Evolutionary conservation across 2,888 invertebrate genomes (phyloP).

Genomic region (Nymphalis polychloros): DNA sequence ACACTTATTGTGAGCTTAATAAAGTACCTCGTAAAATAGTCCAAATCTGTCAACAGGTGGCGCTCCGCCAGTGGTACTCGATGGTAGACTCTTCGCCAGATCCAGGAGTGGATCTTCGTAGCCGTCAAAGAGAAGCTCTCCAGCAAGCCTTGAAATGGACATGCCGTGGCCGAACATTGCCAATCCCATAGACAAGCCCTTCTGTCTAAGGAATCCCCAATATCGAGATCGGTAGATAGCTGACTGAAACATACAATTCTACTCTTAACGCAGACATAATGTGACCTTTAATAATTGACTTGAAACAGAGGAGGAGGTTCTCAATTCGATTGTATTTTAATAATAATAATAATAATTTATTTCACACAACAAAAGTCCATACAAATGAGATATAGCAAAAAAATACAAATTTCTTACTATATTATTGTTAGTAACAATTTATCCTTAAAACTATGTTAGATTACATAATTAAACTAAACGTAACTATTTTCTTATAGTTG

Average conservation of each 20-base stretch:
- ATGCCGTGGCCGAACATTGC: slow-evolving; percentile 80
- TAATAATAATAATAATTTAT: no score
- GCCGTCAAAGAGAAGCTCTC: slow-evolving; percentile 89
- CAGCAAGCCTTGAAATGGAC: slow-evolving; percentile 83
- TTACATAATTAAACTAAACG: no score
- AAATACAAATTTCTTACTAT: no score
- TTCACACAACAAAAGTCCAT: no score
- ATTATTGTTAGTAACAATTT: no score
- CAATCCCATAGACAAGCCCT: slow-evolving; percentile 82
- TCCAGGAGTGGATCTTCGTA: slow-evolving; percentile 88
- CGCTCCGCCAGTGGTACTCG: slow-evolving; percentile 78
- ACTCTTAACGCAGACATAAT: background rate
- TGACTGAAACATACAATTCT: slow-evolving; percentile 70
- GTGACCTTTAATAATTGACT: no score
- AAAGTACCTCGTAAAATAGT: slow-evolving; percentile 86
- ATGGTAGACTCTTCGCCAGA: slow-evolving; percentile 82
- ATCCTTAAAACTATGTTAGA: no score
- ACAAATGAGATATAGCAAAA: no score
- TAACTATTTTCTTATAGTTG: no score
- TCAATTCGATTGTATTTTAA: no score
- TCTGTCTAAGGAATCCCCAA: slow-evolving; percentile 81
- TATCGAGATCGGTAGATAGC: slow-evolving; percentile 82
- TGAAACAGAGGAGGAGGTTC: no score
- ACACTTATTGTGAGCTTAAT: background rate
- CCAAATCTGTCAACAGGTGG: slow-evolving; percentile 90